Percentiles rank a stretch among this genome's conserved stretches.
These are phyloP conservation scores for Amia ocellicauda DNA, from an alignment of 2,113 vertebrate genomes.

Conservation along the genomic window DNA sequence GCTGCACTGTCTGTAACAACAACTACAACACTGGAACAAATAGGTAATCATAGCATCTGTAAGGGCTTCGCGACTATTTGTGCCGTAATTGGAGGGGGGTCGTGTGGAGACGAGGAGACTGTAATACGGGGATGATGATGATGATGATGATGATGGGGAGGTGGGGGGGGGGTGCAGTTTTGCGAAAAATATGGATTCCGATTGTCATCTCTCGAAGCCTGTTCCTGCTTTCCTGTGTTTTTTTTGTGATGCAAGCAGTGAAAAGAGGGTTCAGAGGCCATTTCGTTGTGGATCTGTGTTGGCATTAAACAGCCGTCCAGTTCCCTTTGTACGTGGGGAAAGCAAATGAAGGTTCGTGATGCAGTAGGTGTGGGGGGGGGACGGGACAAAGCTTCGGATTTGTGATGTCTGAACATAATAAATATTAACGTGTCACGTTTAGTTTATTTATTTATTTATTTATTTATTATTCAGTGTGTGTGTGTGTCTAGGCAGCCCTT, in stretches of 20 bases:
- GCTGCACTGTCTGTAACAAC: constrained; percentile 69
- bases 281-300: constrained; percentile 46
- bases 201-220: constrained; percentile 55
- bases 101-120: constrained; percentile 29
- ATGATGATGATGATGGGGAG: too few species aligned
- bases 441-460: too few species aligned
- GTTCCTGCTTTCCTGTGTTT: constrained; percentile 66
- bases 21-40: constrained; percentile 68
- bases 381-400: too few species aligned
- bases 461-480: too few species aligned
- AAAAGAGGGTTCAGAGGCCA: constrained; percentile 56
- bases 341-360: too few species aligned
- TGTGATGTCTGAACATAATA: too few species aligned
- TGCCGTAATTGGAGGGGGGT: constrained; percentile 23
- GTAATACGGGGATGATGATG: too few species aligned
- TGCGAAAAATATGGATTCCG: constrained; percentile 46
- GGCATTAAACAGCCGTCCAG: neutral
- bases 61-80: constrained; percentile 41
- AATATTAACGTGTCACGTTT: too few species aligned
- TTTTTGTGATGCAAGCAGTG: constrained; percentile 43
- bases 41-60: constrained; percentile 62
- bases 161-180: constrained; percentile 32
- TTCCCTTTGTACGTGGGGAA: too few species aligned
- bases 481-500: too few species aligned
- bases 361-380: too few species aligned